A percentile compares a stretch with the other conserved stretches of the same genome.
Evolutionary conservation across 2,888 invertebrate species (phyloP).

Genomic region (Pheosia tremula): DNA sequence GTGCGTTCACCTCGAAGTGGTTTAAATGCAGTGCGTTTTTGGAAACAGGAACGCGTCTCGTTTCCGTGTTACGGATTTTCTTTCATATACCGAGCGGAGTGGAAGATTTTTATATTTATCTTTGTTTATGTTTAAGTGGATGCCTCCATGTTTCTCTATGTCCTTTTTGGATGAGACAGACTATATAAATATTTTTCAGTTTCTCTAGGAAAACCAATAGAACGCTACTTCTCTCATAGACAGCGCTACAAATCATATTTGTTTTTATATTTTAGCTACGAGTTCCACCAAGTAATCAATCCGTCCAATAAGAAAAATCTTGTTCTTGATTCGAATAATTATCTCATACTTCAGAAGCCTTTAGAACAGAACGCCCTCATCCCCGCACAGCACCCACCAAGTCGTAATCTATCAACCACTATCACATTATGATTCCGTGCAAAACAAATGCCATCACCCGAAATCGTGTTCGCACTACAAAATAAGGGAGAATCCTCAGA

Average conservation of each 20-base stretch:
- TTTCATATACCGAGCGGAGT: slow-evolving; percentile 44
- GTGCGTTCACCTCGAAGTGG: slow-evolving; percentile 72
- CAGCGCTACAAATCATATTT: no score
- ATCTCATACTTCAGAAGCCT: no score
- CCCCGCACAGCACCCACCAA: no score
- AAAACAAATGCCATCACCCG: not conserved
- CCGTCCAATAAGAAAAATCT: no score
- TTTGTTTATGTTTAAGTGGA: slow-evolving; percentile 32
- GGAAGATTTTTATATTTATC: slow-evolving; percentile 39
- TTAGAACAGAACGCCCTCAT: no score
- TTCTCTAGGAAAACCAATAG: no score
- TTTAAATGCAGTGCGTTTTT: slow-evolving; percentile 70
- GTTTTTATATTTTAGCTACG: no score
- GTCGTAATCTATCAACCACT: not conserved
- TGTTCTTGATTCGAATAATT: no score
- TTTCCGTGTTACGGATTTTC: slow-evolving; percentile 70
- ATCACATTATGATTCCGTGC: slow-evolving; percentile 6
- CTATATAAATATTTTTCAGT: not conserved
- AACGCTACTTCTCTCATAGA: no score
- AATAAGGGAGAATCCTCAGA: slow-evolving; percentile 32
- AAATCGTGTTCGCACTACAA: slow-evolving; percentile 20
- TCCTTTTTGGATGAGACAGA: not conserved
- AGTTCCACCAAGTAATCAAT: no score
- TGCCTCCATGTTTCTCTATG: slow-evolving; percentile 18
- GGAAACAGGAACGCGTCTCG: slow-evolving; percentile 62